These are phyloP conservation scores for Nansenia antarctica DNA, from an alignment of 2,113 vertebrate genomes.

Conservation along the genomic window DNA sequence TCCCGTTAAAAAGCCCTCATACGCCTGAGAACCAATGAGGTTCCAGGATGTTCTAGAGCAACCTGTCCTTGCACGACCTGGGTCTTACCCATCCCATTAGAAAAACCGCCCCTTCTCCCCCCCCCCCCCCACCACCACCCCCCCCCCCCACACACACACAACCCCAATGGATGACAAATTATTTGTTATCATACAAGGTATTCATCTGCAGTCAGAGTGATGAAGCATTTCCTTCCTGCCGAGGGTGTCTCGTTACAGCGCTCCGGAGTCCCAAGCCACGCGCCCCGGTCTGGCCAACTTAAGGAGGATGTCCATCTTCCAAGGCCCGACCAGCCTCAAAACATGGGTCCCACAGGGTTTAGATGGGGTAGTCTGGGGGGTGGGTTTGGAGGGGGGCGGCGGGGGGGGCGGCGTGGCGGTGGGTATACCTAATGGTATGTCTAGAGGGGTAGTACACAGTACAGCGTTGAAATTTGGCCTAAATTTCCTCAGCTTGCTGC, in stretches of 20 bases:
- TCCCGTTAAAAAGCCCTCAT: too few relatives aligned
- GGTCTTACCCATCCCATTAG: too few relatives aligned
- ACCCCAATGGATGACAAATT: constrained; percentile 60
- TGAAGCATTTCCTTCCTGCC: constrained; percentile 18
- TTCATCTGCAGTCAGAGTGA: constrained; percentile 56
- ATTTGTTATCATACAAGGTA: constrained; percentile 56
- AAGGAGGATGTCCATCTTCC: constrained; percentile 21
- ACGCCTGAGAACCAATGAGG: too few relatives aligned
- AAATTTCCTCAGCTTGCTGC: constrained; percentile 48
- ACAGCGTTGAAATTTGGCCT: constrained; percentile 19
- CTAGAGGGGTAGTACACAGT: constrained; percentile 30
- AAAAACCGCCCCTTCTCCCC: too few relatives aligned
- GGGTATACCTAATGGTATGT: constrained; percentile 55
- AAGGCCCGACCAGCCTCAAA: constrained; percentile 5
- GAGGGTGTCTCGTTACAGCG: constrained; percentile 49
- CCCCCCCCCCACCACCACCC: too few relatives aligned
- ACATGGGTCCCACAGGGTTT: constrained; percentile 2
- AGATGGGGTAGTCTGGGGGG: too few relatives aligned
- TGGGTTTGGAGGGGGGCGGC: too few relatives aligned
- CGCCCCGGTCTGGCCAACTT: constrained; percentile 2
- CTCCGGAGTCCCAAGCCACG: too few relatives aligned
- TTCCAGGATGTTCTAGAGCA: too few relatives aligned
- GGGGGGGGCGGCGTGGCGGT: too few relatives aligned
- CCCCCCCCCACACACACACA: too few relatives aligned
- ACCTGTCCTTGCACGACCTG: too few relatives aligned